Base-by-base conservation (phyloP, 2,888 invertebrate species). In the Dolichopus griseipennis region DNA sequence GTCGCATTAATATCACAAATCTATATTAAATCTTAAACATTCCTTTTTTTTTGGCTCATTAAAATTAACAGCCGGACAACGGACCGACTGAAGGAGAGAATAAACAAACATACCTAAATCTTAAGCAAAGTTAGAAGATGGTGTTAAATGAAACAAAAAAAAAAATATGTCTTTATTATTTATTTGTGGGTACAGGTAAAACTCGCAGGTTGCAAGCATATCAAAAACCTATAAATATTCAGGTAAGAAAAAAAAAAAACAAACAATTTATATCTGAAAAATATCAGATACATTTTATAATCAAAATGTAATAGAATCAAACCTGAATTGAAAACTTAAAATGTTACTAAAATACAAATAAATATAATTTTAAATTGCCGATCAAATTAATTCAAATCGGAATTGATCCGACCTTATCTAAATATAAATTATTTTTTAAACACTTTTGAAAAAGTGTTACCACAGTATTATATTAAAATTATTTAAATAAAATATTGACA, bases 141-240 rank as follows among this genome's bases (percentile, higher is more conserved):
- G 52, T 12, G 15, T 12, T 52, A 1, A 52, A 52, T 2, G 18
- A 52, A 52, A 52, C 2, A 52, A 52, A 52, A 52, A 52, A 52
- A 37, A 15, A 3, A 15, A 2, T 12, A 15, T 18, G 9, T 52
- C 9, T 52, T 52, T 52, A 18, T 27, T 12, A 52, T 18, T 52
- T 52, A 52, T 52, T 52, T 52, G n/a, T 27, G 27, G 27, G 27
- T 12, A 52, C 52, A 52, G 52, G 52, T 52, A 52, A 52, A n/a
- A 52, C 52, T 52, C 15, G 52, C 52, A 52, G 52, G 52, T 52
- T 52, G 52, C 52, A 52, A 52, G 18, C 52, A 52, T 52, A 52
- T 52, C 15, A 52, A 52, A 52, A 15, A 52, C 52, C 52, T 52
- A 52, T 52, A 52, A 52, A 52, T 52, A 52, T 18, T 4, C 52